Evolutionary conservation across 2,797 vertebrate genomes (phyloP), one percentile per base, ranked within the genome.

Genomic region (Labeo calbasu): DNA sequence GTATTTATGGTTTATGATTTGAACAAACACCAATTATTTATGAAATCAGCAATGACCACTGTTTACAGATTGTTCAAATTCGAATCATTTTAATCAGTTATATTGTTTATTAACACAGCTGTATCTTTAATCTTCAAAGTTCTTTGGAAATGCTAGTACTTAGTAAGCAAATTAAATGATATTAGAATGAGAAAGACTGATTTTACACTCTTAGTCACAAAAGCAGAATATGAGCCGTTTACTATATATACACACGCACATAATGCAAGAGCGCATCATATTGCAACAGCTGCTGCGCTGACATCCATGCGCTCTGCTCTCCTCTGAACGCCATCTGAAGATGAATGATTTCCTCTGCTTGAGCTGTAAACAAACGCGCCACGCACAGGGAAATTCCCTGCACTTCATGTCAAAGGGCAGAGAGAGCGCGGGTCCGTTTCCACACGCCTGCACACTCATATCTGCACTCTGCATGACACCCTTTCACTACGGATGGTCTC

Each of bases 321-420:
- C 11, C 9, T 77, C 25, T 61, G 66, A 50, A 28, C 55, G 12
- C 11, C 40, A 79, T 69, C 65, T 28, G 63, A 84, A 83, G 32
- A 76, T 59, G 51, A 51, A 50, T 85, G 73, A 13, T 61, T 87
- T 87, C 84, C 72, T 84, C 84, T 79, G 76, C 63, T 70, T 71
- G 55, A 65, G 86, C 82, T 68, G 78, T 87, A 87, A 78, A 87
- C 84, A 87, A 82, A 82, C 19, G 25, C 17, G 78, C 75, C 66
- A 81, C 79, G 79, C 82, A n/a, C 55, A 87, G 86, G 86, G 86
- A 85, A 86, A 81, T 83, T 87, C 85, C 88, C 69, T 55, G 40
- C 55, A 77, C 69, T 15, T 79, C 2, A 48, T 48, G 53, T 48
- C 23, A 85, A 85, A 88, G 81, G 53, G 72, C 84, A 85, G 11